Evolutionary conservation across 2,797 vertebrate species (phyloP), one percentile per base, ranked within the genome.

Genomic region (Macroramphosus scolopax): DNA sequence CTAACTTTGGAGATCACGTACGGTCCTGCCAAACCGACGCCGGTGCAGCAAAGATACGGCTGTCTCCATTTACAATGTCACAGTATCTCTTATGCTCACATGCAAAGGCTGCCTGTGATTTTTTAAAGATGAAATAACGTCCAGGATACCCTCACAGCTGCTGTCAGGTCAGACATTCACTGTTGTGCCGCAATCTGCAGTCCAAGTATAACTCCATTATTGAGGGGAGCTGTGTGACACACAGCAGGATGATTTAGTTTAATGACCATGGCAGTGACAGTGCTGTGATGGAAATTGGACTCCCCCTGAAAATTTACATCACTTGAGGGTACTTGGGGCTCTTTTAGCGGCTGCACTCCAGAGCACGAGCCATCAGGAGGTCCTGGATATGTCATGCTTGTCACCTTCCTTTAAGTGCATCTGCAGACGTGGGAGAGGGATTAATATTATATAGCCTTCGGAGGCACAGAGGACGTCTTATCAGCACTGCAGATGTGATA

Each of bases 301-400:
- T 86, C 87, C 85, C 87, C 85, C 75, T 77, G 82, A 85, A 85
- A 83, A 89, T 88, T 81, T 82, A 85, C 85, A 85, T 86, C 85
- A 89, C 85, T 89, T 87, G 82, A 88, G 87, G 85, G 86, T 88
- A 85, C 83, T 89, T 75, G 77, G 73, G 85, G 81, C 83, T 88
- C 81, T 85, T 88, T 87, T 83, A 86, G 85, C 73, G 83, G 84
- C 85, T 84, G 80, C 79, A 82, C 85, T 86, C 76, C 74, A 64
- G 82, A 84, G 85, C 85, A 77, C 38, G 75, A 89, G 87, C 84
- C 90, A 85, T 91, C 89, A 89, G 86, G 88, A 89, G 89, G 89
- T 90, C 90, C 90, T 88, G 89, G 87, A 90, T 90, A 82, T 90
- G 88, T 89, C 89, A 89, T 80, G 87, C 87, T 84, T 89, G 90